Base-by-base conservation (phyloP, 2,888 invertebrate species). In the Allacma fusca region DNA sequence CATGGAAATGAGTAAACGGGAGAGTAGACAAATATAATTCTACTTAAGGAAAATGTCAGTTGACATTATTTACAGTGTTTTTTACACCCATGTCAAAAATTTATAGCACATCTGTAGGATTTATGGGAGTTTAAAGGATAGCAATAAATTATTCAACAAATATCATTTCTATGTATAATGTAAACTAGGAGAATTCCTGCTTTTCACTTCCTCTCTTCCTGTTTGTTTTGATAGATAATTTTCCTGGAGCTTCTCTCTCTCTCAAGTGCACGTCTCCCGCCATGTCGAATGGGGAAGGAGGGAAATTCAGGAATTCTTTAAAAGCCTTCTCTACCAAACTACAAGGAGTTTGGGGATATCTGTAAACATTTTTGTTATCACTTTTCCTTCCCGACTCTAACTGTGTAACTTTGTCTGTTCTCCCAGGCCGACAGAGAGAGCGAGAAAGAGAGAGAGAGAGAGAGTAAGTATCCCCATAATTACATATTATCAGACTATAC, bases 141-240 rank as follows among this genome's bases (percentile, higher is more conserved):
- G 43, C 71, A 71, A 71, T 71, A 71, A 71, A 71, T 71, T 71
- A 70, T 44, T 40, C 43, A 65, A 5, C 50, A 16, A 34, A 16
- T 50, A 50, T 50, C 50, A 50, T n/a, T 50, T 50, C 50, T 2
- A 50, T 16, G 1, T 50, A 50, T 50, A 50, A 50, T 50, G n/a
- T 50, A 50, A 19, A 5, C 50, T 4, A 19, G 50, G 7, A 5
- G 19, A 50, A 50, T 50, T 9, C 2, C 50, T 16, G 1, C n/a
- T 13, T 9, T 13, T 12, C 50, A 13, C 50, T 50, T 19, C 16
- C 50, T 9, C 12, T 5, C 65, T 29, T 65, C 16, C 28, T 65
- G 26, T 65, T 65, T 29, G n/a, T 24, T 28, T 26, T 65, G 1
- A 65, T 28, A 26, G 28, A 28, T 65, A 29, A 65, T 65, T 29